These are phyloP conservation scores for Drosophila merina DNA, from an alignment of 2,888 invertebrate species.

Conservation along the genomic window DNA sequence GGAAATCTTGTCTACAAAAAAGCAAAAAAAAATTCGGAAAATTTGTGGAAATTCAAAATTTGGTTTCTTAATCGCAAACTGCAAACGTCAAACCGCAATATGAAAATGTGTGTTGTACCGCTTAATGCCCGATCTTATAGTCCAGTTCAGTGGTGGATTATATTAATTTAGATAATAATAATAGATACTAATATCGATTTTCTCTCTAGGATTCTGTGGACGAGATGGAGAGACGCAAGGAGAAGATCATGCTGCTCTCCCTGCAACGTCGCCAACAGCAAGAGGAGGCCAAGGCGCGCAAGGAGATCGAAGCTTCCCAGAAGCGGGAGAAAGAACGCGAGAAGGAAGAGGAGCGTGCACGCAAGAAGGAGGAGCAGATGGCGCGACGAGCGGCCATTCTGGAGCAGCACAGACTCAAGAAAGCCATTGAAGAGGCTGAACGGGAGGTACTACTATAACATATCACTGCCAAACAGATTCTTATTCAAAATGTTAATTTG, in stretches of 20 bases:
- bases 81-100: not conserved
- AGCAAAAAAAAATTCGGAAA: no score
- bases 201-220: conserved; percentile 89
- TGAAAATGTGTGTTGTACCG: not conserved
- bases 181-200: not conserved
- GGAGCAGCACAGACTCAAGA: conserved; percentile 96
- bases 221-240: conserved; percentile 96
- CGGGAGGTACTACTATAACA: conserved; percentile 86
- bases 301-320: conserved; percentile 92
- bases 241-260: conserved; percentile 94
- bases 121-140: no score
- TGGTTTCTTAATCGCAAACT: not conserved
- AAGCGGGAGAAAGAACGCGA: conserved; percentile 90
- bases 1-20: not conserved
- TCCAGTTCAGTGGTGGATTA: not conserved
- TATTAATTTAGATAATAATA: no score
- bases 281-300: conserved; percentile 92
- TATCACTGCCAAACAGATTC: no score
- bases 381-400: conserved; percentile 94
- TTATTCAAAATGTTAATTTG: not conserved
- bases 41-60: no score
- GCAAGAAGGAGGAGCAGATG: conserved; percentile 92
- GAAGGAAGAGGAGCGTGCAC: conserved; percentile 89
- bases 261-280: conserved; percentile 95
- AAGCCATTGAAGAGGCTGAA: conserved; percentile 96